Conservation (phyloP, 2,797 vertebrate species). For the Pseudomugil tenellus region DNA sequence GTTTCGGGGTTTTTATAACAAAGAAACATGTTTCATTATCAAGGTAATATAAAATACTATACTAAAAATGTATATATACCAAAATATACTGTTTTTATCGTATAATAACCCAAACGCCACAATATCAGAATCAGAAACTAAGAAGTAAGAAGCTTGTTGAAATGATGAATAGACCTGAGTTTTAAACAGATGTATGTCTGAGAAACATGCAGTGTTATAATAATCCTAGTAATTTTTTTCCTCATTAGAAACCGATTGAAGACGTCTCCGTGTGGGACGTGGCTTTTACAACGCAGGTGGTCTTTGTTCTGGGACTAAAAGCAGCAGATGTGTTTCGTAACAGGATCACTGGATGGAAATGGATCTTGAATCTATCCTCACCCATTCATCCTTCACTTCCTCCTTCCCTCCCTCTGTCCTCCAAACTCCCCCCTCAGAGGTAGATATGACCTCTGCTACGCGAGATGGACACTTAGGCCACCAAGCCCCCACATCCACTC, state of each 20-base stretch:
- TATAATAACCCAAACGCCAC: too few species aligned
- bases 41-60: too few species aligned
- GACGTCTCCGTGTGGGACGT: slow-evolving; percentile 45
- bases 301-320: slow-evolving; percentile 59
- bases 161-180: background rate
- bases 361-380: slow-evolving; percentile 51
- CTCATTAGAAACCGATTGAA: slow-evolving; percentile 65
- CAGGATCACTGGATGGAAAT: slow-evolving; percentile 72
- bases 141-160: background rate
- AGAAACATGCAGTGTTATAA: background rate
- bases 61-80: too few species aligned
- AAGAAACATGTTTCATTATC: too few species aligned
- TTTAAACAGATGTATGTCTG: background rate
- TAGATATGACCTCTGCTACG: slow-evolving; percentile 38
- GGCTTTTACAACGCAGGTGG: slow-evolving; percentile 63
- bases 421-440: slow-evolving; percentile 41
- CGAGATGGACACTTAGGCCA: slow-evolving; percentile 51
- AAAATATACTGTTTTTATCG: too few species aligned
- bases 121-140: background rate
- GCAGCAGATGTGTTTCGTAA: slow-evolving; percentile 73
- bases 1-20: too few species aligned
- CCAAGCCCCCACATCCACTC: background rate
- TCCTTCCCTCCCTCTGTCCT: background rate
- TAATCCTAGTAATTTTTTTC: background rate
- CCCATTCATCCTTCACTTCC: slow-evolving; percentile 14